Evolutionary conservation across 2,888 invertebrate species (phyloP), one percentile per base, ranked within the genome.

Genomic region (Amitus sp.): DNA sequence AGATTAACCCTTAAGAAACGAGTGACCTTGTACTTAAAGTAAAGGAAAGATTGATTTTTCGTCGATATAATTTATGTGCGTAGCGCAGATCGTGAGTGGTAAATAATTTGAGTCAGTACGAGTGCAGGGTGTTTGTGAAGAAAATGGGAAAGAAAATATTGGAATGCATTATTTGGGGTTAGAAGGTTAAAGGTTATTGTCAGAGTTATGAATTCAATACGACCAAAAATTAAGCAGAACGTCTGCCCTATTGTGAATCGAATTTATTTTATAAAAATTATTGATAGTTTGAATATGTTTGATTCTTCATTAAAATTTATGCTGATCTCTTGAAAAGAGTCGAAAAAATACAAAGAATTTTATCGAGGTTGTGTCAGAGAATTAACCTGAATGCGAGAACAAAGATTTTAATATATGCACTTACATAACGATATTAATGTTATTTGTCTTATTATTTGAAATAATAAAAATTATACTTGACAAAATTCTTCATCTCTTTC

Each of bases 341-440:
- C 13, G 2, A 12, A 18, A 43, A 43, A 20, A n/a, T 37, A 13
- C 10, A 23, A 27, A 43, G n/a, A 43, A 43, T 43, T 19, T 43
- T 23, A 43, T 23, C 12, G 20, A 23, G 43, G 12, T 43, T 40
- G 12, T 43, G 13, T 43, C 9, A 51, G 45, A 37, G 46, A 43
- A 47, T 23, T 18, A 40, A 56, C 43, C 5, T 43, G 57, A 48
- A 48, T 59, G 59, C 55, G 51, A 57, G 59, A 57, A 56, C 54
- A 50, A 65, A 65, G 60, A 65, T 62, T 53, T 62, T 65, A 65
- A 65, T 65, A 65, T 65, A 65, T 65, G 52, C 37, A 51, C 40
- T 43, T 47, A 51, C 46, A 59, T 56, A 55, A 48, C 59, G 23
- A 59, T 63, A 63, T 54, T 59, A 52, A 43, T 64, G 15, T 43